Conservation (phyloP, 2,888 invertebrate species). For the Caradrina kadenii region DNA sequence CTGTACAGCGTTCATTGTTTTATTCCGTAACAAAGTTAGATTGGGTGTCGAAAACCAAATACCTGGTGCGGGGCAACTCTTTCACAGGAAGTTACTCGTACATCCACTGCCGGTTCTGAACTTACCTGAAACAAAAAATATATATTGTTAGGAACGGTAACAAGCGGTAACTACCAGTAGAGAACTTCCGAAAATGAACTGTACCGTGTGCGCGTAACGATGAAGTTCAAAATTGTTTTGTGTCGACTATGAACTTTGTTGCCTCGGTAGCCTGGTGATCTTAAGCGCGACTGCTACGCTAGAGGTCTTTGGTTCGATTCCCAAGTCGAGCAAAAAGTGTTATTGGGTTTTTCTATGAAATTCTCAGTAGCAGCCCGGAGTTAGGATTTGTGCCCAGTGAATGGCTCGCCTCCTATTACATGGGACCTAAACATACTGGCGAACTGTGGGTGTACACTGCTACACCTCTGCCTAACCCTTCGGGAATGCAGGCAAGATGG, state of each 20-base stretch:
- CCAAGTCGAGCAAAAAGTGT: no score
- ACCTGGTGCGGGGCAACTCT: slow-evolving; percentile 38
- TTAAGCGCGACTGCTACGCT: no score
- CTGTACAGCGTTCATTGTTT: slow-evolving; percentile 8
- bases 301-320: no score
- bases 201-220: neutral
- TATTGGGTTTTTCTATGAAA: no score
- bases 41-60: slow-evolving; percentile 38
- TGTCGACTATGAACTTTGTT: neutral
- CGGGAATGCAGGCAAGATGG: no score
- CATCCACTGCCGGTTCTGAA: slow-evolving; percentile 36
- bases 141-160: slow-evolving; percentile 43
- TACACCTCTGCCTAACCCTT: no score
- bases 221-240: slow-evolving; percentile 5
- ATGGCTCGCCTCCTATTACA: no score
- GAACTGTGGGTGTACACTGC: no score
- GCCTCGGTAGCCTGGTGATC: no score
- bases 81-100: slow-evolving; percentile 35
- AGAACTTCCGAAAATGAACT: slow-evolving; percentile 12
- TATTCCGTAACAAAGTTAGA: slow-evolving; percentile 47
- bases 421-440: no score
- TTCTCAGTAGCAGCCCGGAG: no score
- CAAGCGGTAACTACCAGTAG: slow-evolving; percentile 18
- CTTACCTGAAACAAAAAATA: slow-evolving; percentile 69
- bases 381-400: no score